Evolutionary conservation across 1,140 invertebrate species (phyloP), one percentile per base, ranked within the genome.

Genomic region (Telenomus remus): DNA sequence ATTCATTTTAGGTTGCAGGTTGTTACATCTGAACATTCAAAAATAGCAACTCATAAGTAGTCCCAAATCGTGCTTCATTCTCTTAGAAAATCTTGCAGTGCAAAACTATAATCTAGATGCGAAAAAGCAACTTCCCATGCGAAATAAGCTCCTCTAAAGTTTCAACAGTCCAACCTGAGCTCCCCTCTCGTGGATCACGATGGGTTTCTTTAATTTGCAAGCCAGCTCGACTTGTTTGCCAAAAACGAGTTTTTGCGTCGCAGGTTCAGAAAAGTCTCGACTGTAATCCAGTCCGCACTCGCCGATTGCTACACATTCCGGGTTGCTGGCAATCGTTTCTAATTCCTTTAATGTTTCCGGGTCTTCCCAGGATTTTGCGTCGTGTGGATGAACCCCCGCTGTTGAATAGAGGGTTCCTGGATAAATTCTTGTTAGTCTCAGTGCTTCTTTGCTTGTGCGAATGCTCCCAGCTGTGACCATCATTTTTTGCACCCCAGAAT

Each of bases 281-380:
- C 95, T 96, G 85, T 97, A 98, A 89, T 98, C 97, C 59, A 98
- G 90, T 11, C 96, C 97, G 88, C 96, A 98, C 89, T 97, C 95
- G 11, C 96, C 97, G 15, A 98, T 91, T 0, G 96, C 96, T 35
- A 98, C 96, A 89, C 96, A 97, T 89, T 97, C 96, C 12, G 92
- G 92, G 84, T 95, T 95, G 47, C 88, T 87, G 3, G 94, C 93
- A 60, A 96, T 91, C 76, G 91, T 90, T 81, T 91, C 89, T 37
- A 96, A 86, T 80, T 95, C 93, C 59, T 90, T 86, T 89, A 92
- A 90, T 56, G 91, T 91, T 10, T 92, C 87, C 66, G 91, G 91
- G 79, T 94, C 93, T 51, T 96, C 94, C 92, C 96, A 98, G 1
- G 94, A 95, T 88, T 97, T 98, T 0, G 97, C 96, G 89, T 98